Percentiles rank a stretch among this genome's conserved stretches.
phyloP scores from a whole-genome alignment of 2,797 vertebrate species.

The Peromyscus nudipes region DNA sequence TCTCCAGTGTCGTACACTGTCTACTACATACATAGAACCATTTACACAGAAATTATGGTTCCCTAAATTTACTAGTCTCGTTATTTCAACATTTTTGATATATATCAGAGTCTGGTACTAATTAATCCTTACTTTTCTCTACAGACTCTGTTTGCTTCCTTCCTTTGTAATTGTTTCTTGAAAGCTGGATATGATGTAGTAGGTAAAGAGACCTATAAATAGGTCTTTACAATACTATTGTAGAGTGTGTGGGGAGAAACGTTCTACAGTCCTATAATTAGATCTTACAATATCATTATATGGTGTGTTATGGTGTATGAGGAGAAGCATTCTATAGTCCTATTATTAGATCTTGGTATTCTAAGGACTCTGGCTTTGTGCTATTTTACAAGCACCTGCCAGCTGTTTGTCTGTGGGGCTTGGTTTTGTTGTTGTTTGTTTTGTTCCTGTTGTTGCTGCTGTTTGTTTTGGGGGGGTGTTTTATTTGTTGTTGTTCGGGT shows the following conservation, averaged over 20 bases:
- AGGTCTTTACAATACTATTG: neutral
- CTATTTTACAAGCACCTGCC: neutral
- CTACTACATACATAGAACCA: neutral
- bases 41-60: neutral
- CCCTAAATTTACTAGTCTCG: neutral
- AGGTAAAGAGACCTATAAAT: neutral
- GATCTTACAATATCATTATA: neutral
- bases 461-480: neutral
- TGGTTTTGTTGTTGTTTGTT: neutral
- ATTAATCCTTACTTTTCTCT: neutral
- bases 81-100: neutral
- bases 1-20: neutral
- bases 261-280: neutral
- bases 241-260: neutral
- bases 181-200: neutral
- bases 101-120: neutral
- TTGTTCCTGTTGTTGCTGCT: neutral
- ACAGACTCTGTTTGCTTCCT: neutral
- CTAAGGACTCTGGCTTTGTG: neutral
- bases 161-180: neutral
- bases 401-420: neutral
- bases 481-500: neutral
- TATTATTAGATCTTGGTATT: neutral
- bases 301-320: rapidly evolving
- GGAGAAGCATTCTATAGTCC: neutral